These are phyloP conservation scores for Heterotilapia buettikoferi DNA, from an alignment of 2,113 vertebrate genomes.

Conservation along the genomic window DNA sequence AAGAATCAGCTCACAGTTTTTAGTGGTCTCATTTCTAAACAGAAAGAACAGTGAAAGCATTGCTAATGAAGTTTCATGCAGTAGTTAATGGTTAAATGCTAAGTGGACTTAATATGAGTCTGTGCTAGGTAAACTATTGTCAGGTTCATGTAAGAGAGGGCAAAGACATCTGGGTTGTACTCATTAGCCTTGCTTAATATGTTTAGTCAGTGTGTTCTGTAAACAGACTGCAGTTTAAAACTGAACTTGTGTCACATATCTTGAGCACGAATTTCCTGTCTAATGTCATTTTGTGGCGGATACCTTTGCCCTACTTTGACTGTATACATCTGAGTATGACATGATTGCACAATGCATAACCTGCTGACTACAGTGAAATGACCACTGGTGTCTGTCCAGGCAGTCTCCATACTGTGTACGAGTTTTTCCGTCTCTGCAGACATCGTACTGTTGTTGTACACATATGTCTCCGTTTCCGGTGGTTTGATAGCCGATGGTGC, in stretches of 20 bases:
- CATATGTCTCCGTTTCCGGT: slow-evolving; percentile 54
- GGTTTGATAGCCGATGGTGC: slow-evolving; percentile 68
- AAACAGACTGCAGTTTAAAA: slow-evolving; percentile 8
- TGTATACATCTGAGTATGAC: neutral
- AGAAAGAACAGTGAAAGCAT: neutral
- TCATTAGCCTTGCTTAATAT: neutral
- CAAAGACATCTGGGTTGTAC: slow-evolving; percentile 28
- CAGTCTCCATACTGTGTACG: slow-evolving; percentile 82
- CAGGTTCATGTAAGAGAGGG: slow-evolving; percentile 26
- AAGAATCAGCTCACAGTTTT: neutral
- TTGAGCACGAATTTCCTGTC: neutral
- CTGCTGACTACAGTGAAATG: slow-evolving; percentile 77
- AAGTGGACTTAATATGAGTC: neutral
- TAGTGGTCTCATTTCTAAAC: neutral
- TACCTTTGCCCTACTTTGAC: slow-evolving; percentile 33
- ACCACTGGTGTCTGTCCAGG: slow-evolving; percentile 75
- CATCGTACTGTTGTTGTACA: slow-evolving; percentile 53
- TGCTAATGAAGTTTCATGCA: neutral
- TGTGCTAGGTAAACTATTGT: neutral
- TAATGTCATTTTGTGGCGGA: neutral
- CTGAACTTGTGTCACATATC: neutral
- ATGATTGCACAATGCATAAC: slow-evolving; percentile 44
- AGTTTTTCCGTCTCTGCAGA: slow-evolving; percentile 69
- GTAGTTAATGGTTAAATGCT: slow-evolving; percentile 25
- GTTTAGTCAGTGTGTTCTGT: slow-evolving; percentile 9